Conservation (phyloP, 2,113 vertebrate species). For the Buteo buteo region DNA sequence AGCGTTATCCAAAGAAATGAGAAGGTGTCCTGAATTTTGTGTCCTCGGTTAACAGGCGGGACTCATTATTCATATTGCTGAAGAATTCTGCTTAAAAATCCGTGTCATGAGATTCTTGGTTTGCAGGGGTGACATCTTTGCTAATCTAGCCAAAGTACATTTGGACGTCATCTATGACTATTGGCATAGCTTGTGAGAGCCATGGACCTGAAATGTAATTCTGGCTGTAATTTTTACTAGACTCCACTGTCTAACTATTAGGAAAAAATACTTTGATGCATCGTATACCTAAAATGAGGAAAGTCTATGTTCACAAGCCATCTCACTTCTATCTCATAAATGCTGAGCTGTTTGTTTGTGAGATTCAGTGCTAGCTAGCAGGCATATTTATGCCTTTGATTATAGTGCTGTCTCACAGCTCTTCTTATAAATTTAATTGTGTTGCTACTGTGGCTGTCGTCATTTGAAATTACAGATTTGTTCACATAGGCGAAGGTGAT, state of each 20-base stretch:
- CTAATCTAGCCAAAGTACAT: neutral
- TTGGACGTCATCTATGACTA: neutral
- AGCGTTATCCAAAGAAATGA: accelerated
- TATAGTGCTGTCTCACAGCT: neutral
- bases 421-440: neutral
- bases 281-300: neutral
- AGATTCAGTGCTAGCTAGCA: neutral
- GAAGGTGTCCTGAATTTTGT: neutral
- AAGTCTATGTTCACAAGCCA: neutral
- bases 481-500: neutral
- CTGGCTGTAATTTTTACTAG: neutral
- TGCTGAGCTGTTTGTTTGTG: neutral
- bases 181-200: neutral
- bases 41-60: neutral
- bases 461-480: neutral
- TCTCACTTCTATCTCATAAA: neutral
- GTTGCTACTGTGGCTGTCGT: neutral
- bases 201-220: neutral
- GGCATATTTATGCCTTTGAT: neutral
- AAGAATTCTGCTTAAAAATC: neutral
- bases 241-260: neutral
- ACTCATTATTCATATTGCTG: neutral
- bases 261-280: neutral
- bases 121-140: neutral
- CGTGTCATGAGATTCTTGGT: accelerated